Evolutionary conservation across 2,113 vertebrate genomes (phyloP).

Genomic region (Tylochromis polylepis): DNA sequence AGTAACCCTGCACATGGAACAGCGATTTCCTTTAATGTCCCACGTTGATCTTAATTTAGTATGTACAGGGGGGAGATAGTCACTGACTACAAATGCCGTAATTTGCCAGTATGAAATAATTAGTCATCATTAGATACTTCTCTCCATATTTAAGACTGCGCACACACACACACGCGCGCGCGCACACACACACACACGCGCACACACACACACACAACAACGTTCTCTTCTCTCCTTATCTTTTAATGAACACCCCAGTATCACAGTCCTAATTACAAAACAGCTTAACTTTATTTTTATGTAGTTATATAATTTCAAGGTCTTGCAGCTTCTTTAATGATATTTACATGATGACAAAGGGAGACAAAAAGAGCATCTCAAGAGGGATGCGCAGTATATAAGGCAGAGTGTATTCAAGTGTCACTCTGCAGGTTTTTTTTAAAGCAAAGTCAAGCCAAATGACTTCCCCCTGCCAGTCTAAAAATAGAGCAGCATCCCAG

Average conservation of each 20-base stretch:
- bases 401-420: not conserved
- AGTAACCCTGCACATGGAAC: constrained; percentile 19
- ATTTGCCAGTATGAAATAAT: constrained; percentile 55
- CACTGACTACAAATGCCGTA: constrained; percentile 23
- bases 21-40: constrained; percentile 30
- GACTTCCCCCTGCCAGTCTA: constrained; percentile 16
- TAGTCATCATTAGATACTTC: constrained; percentile 55
- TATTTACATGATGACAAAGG: not conserved
- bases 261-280: constrained; percentile 32
- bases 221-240: constrained; percentile 4
- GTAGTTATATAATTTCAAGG: constrained; percentile 18
- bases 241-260: constrained; percentile 37
- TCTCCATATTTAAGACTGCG: constrained; percentile 1
- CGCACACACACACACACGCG: not conserved
- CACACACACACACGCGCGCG: not conserved
- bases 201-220: not conserved
- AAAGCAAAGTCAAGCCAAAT: constrained; percentile 18
- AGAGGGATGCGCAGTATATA: not conserved
- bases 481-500: constrained; percentile 38
- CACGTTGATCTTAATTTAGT: constrained; percentile 44
- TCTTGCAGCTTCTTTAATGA: constrained; percentile 14
- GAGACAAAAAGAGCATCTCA: not conserved
- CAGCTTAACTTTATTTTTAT: constrained; percentile 17
- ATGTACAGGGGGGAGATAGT: constrained; percentile 12
- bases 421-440: constrained; percentile 19